These are phyloP conservation scores for Lepisosteus oculatus DNA, from an alignment of 2,113 vertebrate species.

Conservation along the genomic window DNA sequence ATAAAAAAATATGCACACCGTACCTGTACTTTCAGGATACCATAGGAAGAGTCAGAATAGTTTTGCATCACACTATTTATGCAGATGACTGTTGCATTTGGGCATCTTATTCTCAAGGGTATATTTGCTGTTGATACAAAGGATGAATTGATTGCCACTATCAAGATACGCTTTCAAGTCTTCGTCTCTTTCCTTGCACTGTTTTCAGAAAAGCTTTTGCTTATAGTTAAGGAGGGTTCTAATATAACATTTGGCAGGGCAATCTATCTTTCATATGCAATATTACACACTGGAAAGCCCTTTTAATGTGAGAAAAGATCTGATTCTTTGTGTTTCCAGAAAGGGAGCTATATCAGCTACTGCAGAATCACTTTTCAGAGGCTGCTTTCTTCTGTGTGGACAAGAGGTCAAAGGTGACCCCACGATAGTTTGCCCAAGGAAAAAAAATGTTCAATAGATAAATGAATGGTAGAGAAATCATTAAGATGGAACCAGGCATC, in stretches of 20 bases:
- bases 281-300: too few relatives aligned
- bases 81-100: too few relatives aligned
- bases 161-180: slow-evolving; percentile 24
- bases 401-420: slow-evolving; percentile 26
- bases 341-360: slow-evolving; percentile 30
- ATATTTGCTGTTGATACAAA: too few relatives aligned
- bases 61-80: too few relatives aligned
- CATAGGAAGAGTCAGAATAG: too few relatives aligned
- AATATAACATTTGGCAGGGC: too few relatives aligned
- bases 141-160: not conserved
- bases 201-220: not conserved
- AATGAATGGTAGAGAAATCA: slow-evolving; percentile 27
- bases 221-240: too few relatives aligned
- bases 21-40: too few relatives aligned
- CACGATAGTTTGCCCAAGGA: slow-evolving; percentile 7
- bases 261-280: too few relatives aligned
- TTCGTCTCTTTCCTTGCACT: not conserved
- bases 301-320: too few relatives aligned
- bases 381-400: slow-evolving; percentile 22
- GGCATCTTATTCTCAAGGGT: too few relatives aligned
- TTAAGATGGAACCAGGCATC: slow-evolving; percentile 36
- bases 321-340: slow-evolving; percentile 15
- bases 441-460: slow-evolving; percentile 11
- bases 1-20: too few relatives aligned
- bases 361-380: not conserved